Percentiles rank a stretch among this genome's conserved stretches.
These are phyloP conservation scores for Linurgus olivaceus DNA, from an alignment of 2,797 vertebrate species.

Conservation along the genomic window DNA sequence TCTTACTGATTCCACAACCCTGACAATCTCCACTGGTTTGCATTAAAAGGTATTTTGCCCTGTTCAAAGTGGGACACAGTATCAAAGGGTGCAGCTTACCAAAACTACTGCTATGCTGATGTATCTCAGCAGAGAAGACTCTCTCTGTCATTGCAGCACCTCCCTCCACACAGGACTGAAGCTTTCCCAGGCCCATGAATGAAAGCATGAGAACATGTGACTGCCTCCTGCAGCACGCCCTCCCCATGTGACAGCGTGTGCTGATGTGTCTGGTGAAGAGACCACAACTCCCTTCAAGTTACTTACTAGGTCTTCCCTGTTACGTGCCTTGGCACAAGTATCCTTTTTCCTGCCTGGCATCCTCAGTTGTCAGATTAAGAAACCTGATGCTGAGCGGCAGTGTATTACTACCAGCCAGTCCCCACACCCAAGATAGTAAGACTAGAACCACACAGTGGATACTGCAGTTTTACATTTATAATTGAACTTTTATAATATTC, in stretches of 20 bases:
- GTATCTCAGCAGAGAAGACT: not conserved
- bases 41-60: not conserved
- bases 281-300: not conserved
- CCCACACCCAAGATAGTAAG: slow-evolving; percentile 19
- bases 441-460: slow-evolving; percentile 53
- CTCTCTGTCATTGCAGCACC: not conserved
- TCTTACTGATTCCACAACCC: not conserved
- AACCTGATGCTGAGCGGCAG: not conserved
- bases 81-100: not conserved
- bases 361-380: not conserved
- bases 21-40: not conserved
- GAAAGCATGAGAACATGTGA: not conserved
- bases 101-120: not conserved
- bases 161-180: not conserved
- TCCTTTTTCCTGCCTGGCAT: not conserved
- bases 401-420: not conserved
- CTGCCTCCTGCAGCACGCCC: not conserved
- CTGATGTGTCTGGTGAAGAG: not conserved
- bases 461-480: slow-evolving; percentile 76
- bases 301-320: not conserved
- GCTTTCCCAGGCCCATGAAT: not conserved
- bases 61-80: not conserved
- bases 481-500: slow-evolving; percentile 77
- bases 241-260: not conserved
- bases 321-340: not conserved